These are phyloP conservation scores for Andrena bicolor DNA, from an alignment of 2,888 invertebrate species.

Conservation along the genomic window DNA sequence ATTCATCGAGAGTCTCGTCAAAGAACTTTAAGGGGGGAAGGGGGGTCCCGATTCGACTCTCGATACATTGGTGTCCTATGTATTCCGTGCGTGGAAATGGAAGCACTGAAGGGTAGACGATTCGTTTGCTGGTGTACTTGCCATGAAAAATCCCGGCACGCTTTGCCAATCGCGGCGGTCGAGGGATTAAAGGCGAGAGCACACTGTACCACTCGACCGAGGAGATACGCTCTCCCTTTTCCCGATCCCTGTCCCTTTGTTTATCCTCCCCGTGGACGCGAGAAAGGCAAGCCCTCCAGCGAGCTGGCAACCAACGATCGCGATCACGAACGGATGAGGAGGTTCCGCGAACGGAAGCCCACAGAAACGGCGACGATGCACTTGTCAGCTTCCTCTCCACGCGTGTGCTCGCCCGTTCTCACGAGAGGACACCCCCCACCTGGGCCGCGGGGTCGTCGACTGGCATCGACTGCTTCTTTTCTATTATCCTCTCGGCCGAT, in stretches of 20 bases:
- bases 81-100: neutral
- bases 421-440: conserved; percentile 69
- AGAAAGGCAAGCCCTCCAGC: neutral
- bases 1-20: conserved; percentile 26
- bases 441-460: conserved; percentile 67
- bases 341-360: conserved; percentile 19
- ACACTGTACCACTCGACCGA: conserved; percentile 48
- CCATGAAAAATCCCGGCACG: conserved; percentile 51
- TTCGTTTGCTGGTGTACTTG: conserved; percentile 8
- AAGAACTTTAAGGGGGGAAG: neutral
- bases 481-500: conserved; percentile 64
- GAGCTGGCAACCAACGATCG: neutral
- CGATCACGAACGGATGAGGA: conserved; percentile 2
- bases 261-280: conserved; percentile 11
- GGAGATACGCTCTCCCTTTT: neutral
- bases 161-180: conserved; percentile 61
- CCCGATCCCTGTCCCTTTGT: conserved; percentile 8
- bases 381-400: conserved; percentile 63
- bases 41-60: neutral
- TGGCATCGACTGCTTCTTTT: conserved; percentile 66
- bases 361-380: conserved; percentile 41
- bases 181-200: conserved; percentile 67
- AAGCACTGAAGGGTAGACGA: neutral
- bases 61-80: neutral
- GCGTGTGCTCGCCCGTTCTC: conserved; percentile 60